Percentiles rank a stretch among this genome's conserved stretches.
Conservation (phyloP, 2,888 invertebrate genomes). For the Ichneumoninae sp. region DNA sequence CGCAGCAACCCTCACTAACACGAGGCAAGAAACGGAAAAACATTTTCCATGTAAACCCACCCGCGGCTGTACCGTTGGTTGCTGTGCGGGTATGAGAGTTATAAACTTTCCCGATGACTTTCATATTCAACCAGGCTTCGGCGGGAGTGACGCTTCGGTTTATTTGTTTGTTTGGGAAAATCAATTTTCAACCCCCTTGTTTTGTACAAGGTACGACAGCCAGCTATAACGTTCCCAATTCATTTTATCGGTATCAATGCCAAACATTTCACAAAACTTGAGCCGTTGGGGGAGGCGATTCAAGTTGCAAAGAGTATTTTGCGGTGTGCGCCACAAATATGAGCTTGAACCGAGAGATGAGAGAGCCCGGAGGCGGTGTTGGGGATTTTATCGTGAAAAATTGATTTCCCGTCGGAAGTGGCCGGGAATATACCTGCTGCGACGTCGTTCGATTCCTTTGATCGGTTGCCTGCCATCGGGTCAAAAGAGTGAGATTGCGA, state of each 20-base stretch:
- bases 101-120: constrained; percentile 29
- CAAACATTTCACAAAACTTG: constrained; percentile 19
- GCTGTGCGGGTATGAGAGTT: constrained; percentile 5
- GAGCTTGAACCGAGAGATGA: constrained; percentile 31
- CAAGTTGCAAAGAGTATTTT: constrained; percentile 28
- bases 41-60: constrained; percentile 28
- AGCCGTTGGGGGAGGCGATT: neutral
- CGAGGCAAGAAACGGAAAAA: constrained; percentile 29
- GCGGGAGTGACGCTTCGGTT: constrained; percentile 17
- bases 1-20: constrained; percentile 22
- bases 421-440: constrained; percentile 49
- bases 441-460: constrained; percentile 56
- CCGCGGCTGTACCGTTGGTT: constrained; percentile 3
- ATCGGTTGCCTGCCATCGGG: constrained; percentile 50
- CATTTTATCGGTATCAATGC: constrained; percentile 29
- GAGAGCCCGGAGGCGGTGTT: constrained; percentile 6
- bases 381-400: constrained; percentile 49
- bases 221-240: constrained; percentile 22
- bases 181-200: constrained; percentile 23
- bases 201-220: neutral
- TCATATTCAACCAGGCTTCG: constrained; percentile 32
- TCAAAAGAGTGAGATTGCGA: constrained; percentile 65
- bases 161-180: constrained; percentile 10
- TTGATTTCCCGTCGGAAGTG: constrained; percentile 63
- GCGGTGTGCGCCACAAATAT: constrained; percentile 15